phyloP scores from a whole-genome alignment of 2,888 invertebrate genomes.

The Cartodere bifasciata region DNA sequence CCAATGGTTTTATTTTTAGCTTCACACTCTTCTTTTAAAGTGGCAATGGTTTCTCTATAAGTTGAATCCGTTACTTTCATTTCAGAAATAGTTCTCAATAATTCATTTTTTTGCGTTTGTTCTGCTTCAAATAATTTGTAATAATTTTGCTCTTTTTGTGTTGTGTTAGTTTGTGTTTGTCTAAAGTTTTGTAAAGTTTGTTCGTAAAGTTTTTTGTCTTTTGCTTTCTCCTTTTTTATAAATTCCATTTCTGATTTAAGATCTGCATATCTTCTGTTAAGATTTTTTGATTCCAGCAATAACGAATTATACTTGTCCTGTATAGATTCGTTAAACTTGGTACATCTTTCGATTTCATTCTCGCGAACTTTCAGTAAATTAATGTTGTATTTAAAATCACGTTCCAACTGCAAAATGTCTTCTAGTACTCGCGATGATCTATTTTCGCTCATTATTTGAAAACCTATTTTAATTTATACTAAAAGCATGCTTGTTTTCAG shows the following conservation, averaged over 20 bases:
- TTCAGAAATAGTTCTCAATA: slow-evolving; percentile 9
- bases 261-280: slow-evolving; percentile 8
- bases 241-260: slow-evolving; percentile 7
- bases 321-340: slow-evolving; percentile 6
- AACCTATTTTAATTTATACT: no score
- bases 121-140: slow-evolving; percentile 8
- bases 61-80: slow-evolving; percentile 9
- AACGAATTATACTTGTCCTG: slow-evolving; percentile 6
- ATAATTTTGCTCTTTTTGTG: slow-evolving; percentile 3
- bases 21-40: slow-evolving; percentile 5
- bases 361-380: slow-evolving; percentile 10
- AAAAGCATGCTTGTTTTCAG: no score
- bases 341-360: slow-evolving; percentile 11
- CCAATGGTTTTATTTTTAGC: slow-evolving; percentile 4
- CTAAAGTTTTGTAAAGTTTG: slow-evolving; percentile 2
- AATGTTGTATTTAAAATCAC: slow-evolving; percentile 11
- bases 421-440: slow-evolving; percentile 10
- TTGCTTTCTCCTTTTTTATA: slow-evolving; percentile 6
- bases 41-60: slow-evolving; percentile 9
- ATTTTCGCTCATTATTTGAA: no score
- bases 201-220: slow-evolving; percentile 8
- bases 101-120: slow-evolving; percentile 5
- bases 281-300: slow-evolving; percentile 6
- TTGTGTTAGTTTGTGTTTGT: slow-evolving; percentile 5
- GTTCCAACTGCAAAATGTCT: slow-evolving; percentile 10